phyloP scores from a whole-genome alignment of 2,888 invertebrate genomes.

The Trichogramma evanescens region DNA sequence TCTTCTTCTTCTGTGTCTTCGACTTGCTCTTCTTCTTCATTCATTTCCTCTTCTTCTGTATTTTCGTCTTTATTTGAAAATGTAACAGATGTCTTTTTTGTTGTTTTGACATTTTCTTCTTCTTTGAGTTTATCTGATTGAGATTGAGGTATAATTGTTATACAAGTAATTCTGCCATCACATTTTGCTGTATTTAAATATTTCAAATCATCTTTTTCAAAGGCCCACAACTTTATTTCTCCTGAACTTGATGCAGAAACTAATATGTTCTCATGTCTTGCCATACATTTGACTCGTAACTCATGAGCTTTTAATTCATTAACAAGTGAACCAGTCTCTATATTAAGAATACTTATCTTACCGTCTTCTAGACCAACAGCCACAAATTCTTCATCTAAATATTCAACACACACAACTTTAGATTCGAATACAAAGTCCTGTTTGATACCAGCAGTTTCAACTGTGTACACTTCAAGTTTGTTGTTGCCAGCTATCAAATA shows the following conservation, averaged over 20 bases:
- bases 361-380: conserved; percentile 72
- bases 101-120: conserved; percentile 15
- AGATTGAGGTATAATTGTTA: conserved; percentile 50
- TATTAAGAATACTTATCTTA: conserved; percentile 55
- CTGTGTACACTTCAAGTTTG: conserved; percentile 72
- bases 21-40: conserved; percentile 13
- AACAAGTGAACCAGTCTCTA: conserved; percentile 47
- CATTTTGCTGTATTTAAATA: conserved; percentile 50
- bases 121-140: conserved; percentile 17
- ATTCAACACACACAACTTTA: conserved; percentile 65
- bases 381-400: conserved; percentile 59
- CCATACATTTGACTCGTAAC: conserved; percentile 63
- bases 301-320: conserved; percentile 53
- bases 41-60: conserved; percentile 31
- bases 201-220: conserved; percentile 42
- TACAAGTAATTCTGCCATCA: conserved; percentile 64
- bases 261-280: conserved; percentile 53
- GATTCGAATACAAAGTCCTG: conserved; percentile 61
- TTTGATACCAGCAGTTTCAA: conserved; percentile 69
- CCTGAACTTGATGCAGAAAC: conserved; percentile 74
- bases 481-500: conserved; percentile 71
- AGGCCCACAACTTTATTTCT: conserved; percentile 67
- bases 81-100: conserved; percentile 18
- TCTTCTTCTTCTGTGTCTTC: too few species aligned
- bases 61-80: conserved; percentile 31